Evolutionary conservation across 2,797 vertebrate genomes (phyloP).

Genomic region (Ibycter americanus): DNA sequence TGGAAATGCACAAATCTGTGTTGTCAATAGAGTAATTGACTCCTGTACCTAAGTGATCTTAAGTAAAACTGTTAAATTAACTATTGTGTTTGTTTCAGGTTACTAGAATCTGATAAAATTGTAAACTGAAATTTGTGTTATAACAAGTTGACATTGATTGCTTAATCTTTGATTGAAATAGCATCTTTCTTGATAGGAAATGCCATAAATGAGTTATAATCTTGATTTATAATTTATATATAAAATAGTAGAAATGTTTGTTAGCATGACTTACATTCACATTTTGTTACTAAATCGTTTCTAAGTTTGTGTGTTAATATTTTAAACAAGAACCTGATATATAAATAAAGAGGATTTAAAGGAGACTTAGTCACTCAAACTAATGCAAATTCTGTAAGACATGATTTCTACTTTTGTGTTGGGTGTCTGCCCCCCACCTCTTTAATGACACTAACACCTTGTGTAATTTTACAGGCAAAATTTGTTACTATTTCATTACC

Average conservation of each 20-base stretch:
- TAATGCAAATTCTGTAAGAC: neutral
- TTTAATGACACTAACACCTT: neutral
- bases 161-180: neutral
- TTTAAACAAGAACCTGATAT: neutral
- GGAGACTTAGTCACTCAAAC: neutral
- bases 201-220: neutral
- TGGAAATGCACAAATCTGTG: neutral
- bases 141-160: neutral
- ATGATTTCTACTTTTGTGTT: neutral
- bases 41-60: neutral
- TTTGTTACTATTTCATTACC: neutral
- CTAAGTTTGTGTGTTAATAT: neutral
- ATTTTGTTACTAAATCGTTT: neutral
- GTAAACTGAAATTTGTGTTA: neutral
- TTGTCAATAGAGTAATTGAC: neutral
- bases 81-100: neutral
- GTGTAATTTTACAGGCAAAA: neutral
- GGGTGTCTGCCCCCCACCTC: neutral
- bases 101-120: neutral
- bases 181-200: neutral
- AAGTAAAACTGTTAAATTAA: neutral
- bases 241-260: neutral
- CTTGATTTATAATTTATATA: neutral
- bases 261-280: neutral
- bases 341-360: neutral